Conservation (phyloP, 1,140 invertebrate genomes). For the Drosophila murphyi region DNA sequence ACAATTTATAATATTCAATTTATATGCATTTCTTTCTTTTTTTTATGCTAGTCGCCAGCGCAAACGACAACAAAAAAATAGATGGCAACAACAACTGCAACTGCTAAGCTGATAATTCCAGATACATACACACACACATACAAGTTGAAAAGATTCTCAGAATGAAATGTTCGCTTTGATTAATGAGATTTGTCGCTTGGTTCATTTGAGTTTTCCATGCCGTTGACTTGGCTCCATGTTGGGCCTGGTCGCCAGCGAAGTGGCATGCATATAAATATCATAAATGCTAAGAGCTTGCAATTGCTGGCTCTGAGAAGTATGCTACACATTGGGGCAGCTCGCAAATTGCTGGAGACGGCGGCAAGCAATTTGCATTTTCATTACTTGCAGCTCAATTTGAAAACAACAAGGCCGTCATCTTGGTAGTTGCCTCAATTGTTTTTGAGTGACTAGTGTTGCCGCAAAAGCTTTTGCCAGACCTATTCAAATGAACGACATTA, state of each 20-base stretch:
- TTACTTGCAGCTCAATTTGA: slow-evolving; percentile 78
- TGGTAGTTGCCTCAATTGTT: neutral
- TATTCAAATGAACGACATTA: slow-evolving; percentile 74
- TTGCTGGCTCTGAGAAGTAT: slow-evolving; percentile 36
- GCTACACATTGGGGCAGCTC: slow-evolving; percentile 16
- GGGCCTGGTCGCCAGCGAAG: slow-evolving; percentile 24
- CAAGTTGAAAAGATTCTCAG: slow-evolving; percentile 11
- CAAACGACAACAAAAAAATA: slow-evolving; percentile 43
- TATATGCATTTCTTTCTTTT: slow-evolving; percentile 72
- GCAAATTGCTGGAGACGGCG: slow-evolving; percentile 42
- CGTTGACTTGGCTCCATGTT: slow-evolving; percentile 58
- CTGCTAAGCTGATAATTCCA: slow-evolving; percentile 76
- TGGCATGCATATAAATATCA: slow-evolving; percentile 73
- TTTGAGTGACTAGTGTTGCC: neutral
- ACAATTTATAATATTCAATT: slow-evolving; percentile 84
- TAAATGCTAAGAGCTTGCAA: slow-evolving; percentile 55
- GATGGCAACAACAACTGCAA: slow-evolving; percentile 53
- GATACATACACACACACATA: slow-evolving; percentile 35
- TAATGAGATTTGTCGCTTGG: slow-evolving; percentile 82
- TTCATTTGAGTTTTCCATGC: slow-evolving; percentile 81
- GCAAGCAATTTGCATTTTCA: slow-evolving; percentile 76
- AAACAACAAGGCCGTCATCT: slow-evolving; percentile 40
- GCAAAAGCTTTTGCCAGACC: slow-evolving; percentile 10
- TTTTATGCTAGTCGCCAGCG: neutral
- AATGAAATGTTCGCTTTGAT: slow-evolving; percentile 66